Conservation (phyloP, 1,140 invertebrate genomes). For the Ptiloglossa arizonensis region DNA sequence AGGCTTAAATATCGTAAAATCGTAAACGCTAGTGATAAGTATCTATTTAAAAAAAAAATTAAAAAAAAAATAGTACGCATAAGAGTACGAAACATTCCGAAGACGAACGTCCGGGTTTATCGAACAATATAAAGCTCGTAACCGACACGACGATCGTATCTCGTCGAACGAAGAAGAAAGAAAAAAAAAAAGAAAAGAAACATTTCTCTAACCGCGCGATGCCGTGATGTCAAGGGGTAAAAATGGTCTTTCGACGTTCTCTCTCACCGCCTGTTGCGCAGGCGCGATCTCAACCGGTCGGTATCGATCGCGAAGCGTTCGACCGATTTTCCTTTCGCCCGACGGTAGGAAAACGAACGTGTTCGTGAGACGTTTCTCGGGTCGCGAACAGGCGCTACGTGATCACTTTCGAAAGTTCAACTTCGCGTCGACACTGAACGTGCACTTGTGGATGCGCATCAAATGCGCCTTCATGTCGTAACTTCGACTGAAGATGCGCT, state of each 20-base stretch:
- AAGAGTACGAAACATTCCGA: not conserved
- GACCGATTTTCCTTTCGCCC: no score
- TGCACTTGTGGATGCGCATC: constrained; percentile 82
- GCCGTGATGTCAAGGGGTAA: no score
- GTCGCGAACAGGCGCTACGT: not conserved
- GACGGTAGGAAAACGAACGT: not conserved
- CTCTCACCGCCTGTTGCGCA: no score
- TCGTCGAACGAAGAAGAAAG: no score
- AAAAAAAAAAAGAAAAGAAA: no score
- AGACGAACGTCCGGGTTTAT: not conserved
- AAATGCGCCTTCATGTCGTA: constrained; percentile 86
- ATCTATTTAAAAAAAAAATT: not conserved
- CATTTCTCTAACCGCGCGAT: no score
- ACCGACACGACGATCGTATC: no score
- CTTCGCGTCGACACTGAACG: constrained; percentile 66
- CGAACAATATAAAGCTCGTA: not conserved
- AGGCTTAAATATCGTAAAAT: constrained; percentile 5
- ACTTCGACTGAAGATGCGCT: constrained; percentile 84
- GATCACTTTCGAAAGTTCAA: constrained; percentile 67
- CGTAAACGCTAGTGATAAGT: not conserved
- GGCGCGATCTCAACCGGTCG: no score
- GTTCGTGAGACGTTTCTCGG: no score
- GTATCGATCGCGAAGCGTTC: not conserved
- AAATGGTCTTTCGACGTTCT: no score
- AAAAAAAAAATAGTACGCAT: not conserved